Percentiles rank a stretch among this genome's conserved stretches.
Evolutionary conservation across 2,888 invertebrate species (phyloP).

Genomic region (Leptinotarsa juncta): DNA sequence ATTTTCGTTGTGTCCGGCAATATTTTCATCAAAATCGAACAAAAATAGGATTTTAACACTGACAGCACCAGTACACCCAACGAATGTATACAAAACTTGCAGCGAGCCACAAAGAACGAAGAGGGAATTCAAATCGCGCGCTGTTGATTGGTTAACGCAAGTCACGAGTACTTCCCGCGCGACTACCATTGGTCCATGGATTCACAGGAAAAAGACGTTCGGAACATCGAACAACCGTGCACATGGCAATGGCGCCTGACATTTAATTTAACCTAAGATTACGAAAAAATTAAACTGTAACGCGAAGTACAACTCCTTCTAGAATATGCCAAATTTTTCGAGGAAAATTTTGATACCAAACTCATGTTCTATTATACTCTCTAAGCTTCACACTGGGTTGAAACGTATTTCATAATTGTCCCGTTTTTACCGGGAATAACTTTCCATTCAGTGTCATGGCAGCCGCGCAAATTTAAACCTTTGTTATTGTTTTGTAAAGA

Average conservation of each 20-base stretch:
- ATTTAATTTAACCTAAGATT: constrained; percentile 58
- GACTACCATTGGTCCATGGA: constrained; percentile 57
- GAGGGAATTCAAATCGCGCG: constrained; percentile 66
- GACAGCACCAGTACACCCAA: constrained; percentile 65
- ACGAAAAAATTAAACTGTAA: constrained; percentile 29
- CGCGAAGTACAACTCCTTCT: constrained; percentile 20
- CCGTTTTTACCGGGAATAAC: constrained; percentile 57
- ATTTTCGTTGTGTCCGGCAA: constrained; percentile 75
- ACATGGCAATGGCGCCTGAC: constrained; percentile 58
- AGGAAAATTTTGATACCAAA: constrained; percentile 47
- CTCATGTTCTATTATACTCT: constrained; percentile 34
- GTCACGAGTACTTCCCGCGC: constrained; percentile 65
- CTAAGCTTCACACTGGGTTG: constrained; percentile 32
- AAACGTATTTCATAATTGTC: constrained; percentile 34
- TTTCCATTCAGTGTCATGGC: constrained; percentile 59
- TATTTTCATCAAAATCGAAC: constrained; percentile 79
- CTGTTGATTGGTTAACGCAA: constrained; percentile 58
- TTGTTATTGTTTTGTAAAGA: constrained; percentile 15
- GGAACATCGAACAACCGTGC: constrained; percentile 51
- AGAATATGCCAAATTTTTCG: constrained; percentile 50
- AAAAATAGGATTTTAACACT: constrained; percentile 64
- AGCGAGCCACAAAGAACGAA: constrained; percentile 61
- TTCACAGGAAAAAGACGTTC: constrained; percentile 46
- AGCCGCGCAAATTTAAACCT: constrained; percentile 55
- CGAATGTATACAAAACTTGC: constrained; percentile 66